These are phyloP conservation scores for Andrena trimmerana DNA, from an alignment of 2,888 invertebrate species.

Conservation along the genomic window DNA sequence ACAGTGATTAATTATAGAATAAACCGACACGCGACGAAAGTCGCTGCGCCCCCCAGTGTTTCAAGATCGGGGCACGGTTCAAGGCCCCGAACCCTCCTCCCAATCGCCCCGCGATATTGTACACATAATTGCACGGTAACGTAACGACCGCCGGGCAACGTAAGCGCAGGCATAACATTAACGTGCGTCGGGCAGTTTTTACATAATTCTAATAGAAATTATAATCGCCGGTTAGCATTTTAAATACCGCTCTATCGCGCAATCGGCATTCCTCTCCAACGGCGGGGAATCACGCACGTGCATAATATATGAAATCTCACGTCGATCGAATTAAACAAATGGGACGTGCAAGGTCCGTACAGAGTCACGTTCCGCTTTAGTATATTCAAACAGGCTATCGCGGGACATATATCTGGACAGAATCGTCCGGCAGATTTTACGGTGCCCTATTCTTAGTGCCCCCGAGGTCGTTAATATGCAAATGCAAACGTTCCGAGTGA, in stretches of 20 bases:
- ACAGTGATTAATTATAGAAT: no score
- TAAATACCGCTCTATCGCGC: neutral
- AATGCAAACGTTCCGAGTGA: conserved; percentile 55
- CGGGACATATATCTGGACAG: conserved; percentile 25
- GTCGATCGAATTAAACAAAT: conserved; percentile 1
- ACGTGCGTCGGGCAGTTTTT: neutral
- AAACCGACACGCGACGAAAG: neutral
- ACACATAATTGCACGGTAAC: neutral
- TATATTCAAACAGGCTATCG: conserved; percentile 28
- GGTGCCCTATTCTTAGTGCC: conserved; percentile 57
- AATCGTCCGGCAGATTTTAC: conserved; percentile 28
- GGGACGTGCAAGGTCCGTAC: neutral
- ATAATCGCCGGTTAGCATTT: neutral
- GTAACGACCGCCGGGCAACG: neutral
- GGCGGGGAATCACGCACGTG: neutral
- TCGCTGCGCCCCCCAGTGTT: no score
- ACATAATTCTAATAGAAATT: neutral
- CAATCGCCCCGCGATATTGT: neutral
- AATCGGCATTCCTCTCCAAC: neutral
- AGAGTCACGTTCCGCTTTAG: conserved; percentile 4
- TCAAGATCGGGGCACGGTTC: neutral
- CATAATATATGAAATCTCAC: neutral
- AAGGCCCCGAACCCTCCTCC: neutral
- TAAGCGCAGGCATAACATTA: neutral
- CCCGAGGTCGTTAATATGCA: conserved; percentile 67